Evolutionary conservation across 2,113 vertebrate species (phyloP).

Genomic region (Burhinus bistriatus): DNA sequence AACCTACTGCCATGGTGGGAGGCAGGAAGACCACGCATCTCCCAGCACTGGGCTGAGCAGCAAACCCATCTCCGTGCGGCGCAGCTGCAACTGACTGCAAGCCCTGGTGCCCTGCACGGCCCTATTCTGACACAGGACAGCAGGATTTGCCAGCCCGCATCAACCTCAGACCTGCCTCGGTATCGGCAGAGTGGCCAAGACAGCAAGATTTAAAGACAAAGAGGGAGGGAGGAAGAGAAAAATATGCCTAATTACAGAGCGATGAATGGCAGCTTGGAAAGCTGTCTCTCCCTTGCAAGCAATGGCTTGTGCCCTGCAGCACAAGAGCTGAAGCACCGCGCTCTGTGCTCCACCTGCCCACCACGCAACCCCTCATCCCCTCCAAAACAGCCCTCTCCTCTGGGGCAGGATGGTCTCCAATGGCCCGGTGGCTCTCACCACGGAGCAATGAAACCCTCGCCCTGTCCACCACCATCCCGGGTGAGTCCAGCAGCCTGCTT

Average conservation of each 20-base stretch:
- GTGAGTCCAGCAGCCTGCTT: background rate
- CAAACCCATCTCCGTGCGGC: background rate
- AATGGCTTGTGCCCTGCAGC: background rate
- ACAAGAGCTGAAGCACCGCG: background rate
- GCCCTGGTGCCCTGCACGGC: background rate
- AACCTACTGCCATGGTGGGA: rapidly evolving
- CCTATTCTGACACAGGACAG: background rate
- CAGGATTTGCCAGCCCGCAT: background rate
- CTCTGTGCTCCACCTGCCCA: background rate
- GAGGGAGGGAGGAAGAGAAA: background rate
- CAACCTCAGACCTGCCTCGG: background rate
- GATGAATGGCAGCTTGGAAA: background rate
- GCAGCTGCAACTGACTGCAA: background rate
- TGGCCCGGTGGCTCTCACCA: rapidly evolving
- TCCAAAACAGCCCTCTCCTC: background rate
- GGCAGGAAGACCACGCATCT: background rate
- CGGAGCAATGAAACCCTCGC: background rate
- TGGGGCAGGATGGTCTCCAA: background rate
- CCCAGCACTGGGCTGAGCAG: background rate
- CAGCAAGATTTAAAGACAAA: background rate
- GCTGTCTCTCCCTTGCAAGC: background rate
- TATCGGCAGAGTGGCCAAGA: background rate
- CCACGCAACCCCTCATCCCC: background rate
- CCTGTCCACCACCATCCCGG: background rate
- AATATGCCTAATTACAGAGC: background rate